Base-by-base conservation (phyloP, 1,140 invertebrate species). In the Atopsyche davidsoni region DNA sequence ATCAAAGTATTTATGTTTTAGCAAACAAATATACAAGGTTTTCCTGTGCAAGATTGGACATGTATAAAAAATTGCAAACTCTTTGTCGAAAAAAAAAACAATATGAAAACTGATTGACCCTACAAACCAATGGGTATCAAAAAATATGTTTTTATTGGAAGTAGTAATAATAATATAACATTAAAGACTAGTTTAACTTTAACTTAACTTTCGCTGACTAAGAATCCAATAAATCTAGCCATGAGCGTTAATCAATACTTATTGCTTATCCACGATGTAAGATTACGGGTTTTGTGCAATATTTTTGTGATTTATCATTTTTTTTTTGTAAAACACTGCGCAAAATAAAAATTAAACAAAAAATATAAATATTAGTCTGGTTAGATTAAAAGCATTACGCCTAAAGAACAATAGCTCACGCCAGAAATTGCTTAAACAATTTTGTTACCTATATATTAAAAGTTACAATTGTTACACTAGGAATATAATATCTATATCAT, bases 181-280 rank as follows among this genome's bases (percentile, higher is more conserved):
- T 45, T 28, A 51, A 32, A 51, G 48, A 35, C 28, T 38, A 51
- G 25, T 34, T 49, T 43, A 49, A 40, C 22, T 50, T 50, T 50
- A 32, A 38, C 34, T 28, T 43, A 34, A 23, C 34, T 42, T 23
- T 45, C 38, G 36, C 22, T 51, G 41, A 51, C 48, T 51, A 51
- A 51, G 25, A 41, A 31, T 50, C n/a, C 23, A 36, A 19, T 50
- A 22, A 40, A 40, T 18, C 18, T 38, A 45, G 25, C 19, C 44
- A 44, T 50, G 47, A 42, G 39, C 19, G 31, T 28, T 44, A 34
- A 42, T 25, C 25, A 43, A 38, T 40, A 38, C 43, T 23, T 42
- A 50, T 51, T 51, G 48, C 48, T 51, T 44, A 36, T 44, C 24
- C 34, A 11, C 36, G 11, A 50, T 36, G 19, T 43, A 23, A 43